A percentile compares a stretch with the other conserved stretches of the same genome.
Conservation (phyloP, 2,113 vertebrate species). For the Amazona vittata region DNA sequence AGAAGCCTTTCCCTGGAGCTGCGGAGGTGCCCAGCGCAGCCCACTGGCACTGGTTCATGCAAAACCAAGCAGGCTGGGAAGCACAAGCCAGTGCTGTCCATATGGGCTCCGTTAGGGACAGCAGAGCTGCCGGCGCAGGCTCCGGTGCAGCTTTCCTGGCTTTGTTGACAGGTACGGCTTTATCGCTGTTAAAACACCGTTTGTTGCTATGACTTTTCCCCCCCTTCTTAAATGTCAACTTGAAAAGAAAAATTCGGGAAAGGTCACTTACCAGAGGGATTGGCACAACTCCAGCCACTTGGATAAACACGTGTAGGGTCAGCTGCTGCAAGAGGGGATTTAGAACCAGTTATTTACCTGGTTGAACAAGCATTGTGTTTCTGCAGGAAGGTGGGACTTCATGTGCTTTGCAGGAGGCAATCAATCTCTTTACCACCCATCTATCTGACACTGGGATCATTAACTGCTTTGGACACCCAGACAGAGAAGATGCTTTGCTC, state of each 20-base stretch:
- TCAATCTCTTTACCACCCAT: background rate
- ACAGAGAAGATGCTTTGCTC: background rate
- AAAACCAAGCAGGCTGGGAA: background rate
- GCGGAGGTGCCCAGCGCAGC: background rate
- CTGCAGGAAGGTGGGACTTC: background rate
- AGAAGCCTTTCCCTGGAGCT: background rate
- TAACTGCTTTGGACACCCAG: background rate
- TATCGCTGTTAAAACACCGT: constrained; percentile 41
- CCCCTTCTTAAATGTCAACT: constrained; percentile 63
- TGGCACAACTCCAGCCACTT: constrained; percentile 41
- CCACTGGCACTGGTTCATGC: background rate
- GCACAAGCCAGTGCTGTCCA: background rate
- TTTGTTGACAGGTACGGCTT: background rate
- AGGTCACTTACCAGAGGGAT: constrained; percentile 57
- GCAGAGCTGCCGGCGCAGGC: background rate
- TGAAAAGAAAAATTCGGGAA: constrained; percentile 64
- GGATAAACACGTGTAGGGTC: constrained; percentile 46
- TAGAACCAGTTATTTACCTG: constrained; percentile 41
- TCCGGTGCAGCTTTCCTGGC: background rate
- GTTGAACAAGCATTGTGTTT: background rate
- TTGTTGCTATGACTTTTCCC: constrained; percentile 6
- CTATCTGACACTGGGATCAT: background rate
- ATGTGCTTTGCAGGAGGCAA: background rate
- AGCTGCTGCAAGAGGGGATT: constrained; percentile 23
- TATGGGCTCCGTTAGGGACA: fast-evolving